Base-by-base conservation (phyloP, 2,888 invertebrate genomes). In the Dioctria rufipes region DNA sequence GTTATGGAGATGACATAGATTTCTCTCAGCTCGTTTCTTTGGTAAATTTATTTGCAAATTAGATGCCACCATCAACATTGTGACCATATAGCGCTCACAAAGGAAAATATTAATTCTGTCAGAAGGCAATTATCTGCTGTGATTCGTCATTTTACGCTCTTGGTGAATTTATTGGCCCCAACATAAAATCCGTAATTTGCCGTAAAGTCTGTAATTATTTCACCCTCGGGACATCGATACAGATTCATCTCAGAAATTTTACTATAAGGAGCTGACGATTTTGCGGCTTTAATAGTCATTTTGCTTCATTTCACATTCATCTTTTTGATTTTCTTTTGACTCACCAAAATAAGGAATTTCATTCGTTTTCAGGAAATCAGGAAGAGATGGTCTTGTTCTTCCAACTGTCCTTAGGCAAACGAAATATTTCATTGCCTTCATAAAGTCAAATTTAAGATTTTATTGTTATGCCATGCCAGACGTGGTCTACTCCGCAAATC, bases 201-300 rank as follows among this genome's bases (percentile, higher is more conserved):
- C 73, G 49, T 75, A 75, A 60, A 75, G 60, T 58, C 73, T 43
- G 60, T 75, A 75, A 75, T 75, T 75, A 60, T 54, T 75, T 40
- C 11, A 37, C 73, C 73, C 60, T 42, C 42, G 60, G 43, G 60
- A 43, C 42, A 60, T 58, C 73, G 43, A 60, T 75, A 43, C 43
- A 8, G 43, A 37, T n/a, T 43, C 40, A 9, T 13, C 42, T 60
- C 60, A 60, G 42, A 75, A 75, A 75, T 60, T 75, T 46, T 6
- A 2, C 43, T 1, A 75, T 42, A 75, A 75, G 60, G 13, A 75
- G 58, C n/a, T 40, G 60, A 75, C 40, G 73, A 46, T 13, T 11
- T 25, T 43, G 6, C 11, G 13, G 73, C n/a, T 13, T 58, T 75
- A 75, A 75, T 75, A 43, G 73, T 13, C 25, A 11, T 11, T 60